Evolutionary conservation across 37 sponge, comb jelly and placozoan genomes (phyloP), one percentile per base, ranked within the genome.

Genomic region (Axinella damicornis): DNA sequence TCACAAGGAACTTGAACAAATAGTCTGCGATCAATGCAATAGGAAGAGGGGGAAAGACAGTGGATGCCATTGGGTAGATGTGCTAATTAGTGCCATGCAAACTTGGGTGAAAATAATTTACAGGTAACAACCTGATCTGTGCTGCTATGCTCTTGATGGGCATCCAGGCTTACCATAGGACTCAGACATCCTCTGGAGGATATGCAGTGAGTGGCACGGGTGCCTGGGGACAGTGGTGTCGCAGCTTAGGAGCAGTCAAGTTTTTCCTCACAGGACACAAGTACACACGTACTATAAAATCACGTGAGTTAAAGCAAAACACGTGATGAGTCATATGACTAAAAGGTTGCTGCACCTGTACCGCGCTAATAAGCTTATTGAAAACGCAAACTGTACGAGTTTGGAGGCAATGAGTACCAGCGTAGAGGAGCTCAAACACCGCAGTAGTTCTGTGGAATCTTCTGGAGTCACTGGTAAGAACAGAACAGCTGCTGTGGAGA

Each of bases 1-100:
- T 99, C 37, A 99, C 95, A 34, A 99, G 86, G 63, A 99, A 99
- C 89, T 99, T 99, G 91, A 99, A 93, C 31, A 99, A 89, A 76
- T 86, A 99, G 85, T 99, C 99, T 94, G 74, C 20, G 72, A 32
- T 4, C 6, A 46, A 9, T 46, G 46, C 6, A 9, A 9, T 46
- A 46, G 46, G 46, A 9, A 9, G 46, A 9, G 9, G 46, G 46
- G 46, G 46, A 9, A 46, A 46, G 46, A 46, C n/a, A n/a, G n/a
- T n/a, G n/a, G n/a, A n/a, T n/a, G n/a, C n/a, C n/a, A n/a, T n/a
- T n/a, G n/a, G n/a, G n/a, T 9, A 46, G 46, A 46, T 9, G 9
- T 46, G 46, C 46, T 46, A 46, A 46, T 46, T 4, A 46, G 46
- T 46, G 9, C 9, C 4, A 46, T 46, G n/a, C n/a, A n/a, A n/a